These are phyloP conservation scores for Pteronura brasiliensis DNA, from an alignment of 2,113 vertebrate species.

Conservation along the genomic window DNA sequence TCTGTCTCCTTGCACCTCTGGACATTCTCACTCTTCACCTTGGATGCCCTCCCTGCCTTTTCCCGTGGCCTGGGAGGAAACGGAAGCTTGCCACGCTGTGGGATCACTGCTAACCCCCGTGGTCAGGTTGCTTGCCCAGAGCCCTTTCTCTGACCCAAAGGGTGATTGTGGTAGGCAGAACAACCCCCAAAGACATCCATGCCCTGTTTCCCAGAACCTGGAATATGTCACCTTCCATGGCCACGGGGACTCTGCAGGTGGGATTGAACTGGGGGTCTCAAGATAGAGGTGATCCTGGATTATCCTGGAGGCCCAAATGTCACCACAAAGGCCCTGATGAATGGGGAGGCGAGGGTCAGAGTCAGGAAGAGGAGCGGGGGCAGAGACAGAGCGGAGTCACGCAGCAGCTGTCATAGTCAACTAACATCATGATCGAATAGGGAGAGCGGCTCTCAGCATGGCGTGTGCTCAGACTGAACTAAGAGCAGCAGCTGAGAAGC, in stretches of 20 bases:
- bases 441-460: rapidly evolving
- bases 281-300: not conserved
- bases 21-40: too few species aligned
- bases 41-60: not conserved
- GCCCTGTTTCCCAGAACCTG: not conserved
- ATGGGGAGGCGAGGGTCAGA: not conserved
- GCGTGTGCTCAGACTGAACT: not conserved
- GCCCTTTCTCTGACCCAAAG: not conserved
- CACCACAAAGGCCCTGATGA: not conserved
- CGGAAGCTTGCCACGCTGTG: not conserved
- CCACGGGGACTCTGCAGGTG: not conserved
- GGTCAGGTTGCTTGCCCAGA: not conserved
- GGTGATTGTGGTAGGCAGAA: not conserved
- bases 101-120: not conserved
- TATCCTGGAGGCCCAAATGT: not conserved
- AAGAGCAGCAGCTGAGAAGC: not conserved
- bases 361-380: not conserved
- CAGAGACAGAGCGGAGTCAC: not conserved
- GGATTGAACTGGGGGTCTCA: not conserved
- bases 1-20: not conserved
- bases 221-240: not conserved
- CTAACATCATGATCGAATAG: rapidly evolving
- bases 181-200: not conserved
- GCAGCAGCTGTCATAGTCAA: not conserved
- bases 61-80: not conserved